Conservation (phyloP, 2,113 vertebrate species). For the zebrafish (Danio rerio) region DNA sequence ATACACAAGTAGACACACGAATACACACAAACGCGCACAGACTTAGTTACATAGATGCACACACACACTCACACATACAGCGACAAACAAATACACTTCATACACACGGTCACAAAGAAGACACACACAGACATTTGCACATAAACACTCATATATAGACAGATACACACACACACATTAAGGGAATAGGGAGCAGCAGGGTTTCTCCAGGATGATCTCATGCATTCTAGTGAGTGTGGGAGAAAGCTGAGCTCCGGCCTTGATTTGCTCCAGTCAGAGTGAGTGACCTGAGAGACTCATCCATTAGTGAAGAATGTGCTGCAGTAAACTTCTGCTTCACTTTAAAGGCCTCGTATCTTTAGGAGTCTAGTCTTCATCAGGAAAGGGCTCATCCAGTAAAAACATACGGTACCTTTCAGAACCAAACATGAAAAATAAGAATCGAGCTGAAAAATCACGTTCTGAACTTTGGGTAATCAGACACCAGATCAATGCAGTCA, state of each 20-base stretch:
- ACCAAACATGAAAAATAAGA: not conserved
- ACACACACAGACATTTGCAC: too few species aligned
- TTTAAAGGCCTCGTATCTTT: not conserved
- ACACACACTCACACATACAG: too few species aligned
- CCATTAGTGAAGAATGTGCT: constrained; percentile 25
- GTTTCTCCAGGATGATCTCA: constrained; percentile 55
- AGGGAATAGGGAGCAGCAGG: constrained; percentile 32
- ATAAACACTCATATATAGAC: not conserved
- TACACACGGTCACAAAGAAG: too few species aligned
- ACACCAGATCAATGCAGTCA: not conserved
- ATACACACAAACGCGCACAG: too few species aligned
- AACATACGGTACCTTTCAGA: not conserved
- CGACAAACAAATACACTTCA: too few species aligned
- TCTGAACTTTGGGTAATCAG: not conserved
- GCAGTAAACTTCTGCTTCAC: constrained; percentile 5
- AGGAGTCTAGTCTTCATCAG: not conserved
- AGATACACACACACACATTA: constrained; percentile 8
- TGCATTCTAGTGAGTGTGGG: constrained; percentile 34
- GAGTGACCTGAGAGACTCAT: constrained; percentile 19
- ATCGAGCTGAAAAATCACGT: not conserved
- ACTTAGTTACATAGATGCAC: too few species aligned
- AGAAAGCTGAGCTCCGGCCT: constrained; percentile 20
- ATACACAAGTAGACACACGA: too few species aligned
- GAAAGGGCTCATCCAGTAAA: not conserved
- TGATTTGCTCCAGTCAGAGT: constrained; percentile 6